Evolutionary conservation across 2,113 vertebrate species (phyloP).

Genomic region (Macroglossus sobrinus): DNA sequence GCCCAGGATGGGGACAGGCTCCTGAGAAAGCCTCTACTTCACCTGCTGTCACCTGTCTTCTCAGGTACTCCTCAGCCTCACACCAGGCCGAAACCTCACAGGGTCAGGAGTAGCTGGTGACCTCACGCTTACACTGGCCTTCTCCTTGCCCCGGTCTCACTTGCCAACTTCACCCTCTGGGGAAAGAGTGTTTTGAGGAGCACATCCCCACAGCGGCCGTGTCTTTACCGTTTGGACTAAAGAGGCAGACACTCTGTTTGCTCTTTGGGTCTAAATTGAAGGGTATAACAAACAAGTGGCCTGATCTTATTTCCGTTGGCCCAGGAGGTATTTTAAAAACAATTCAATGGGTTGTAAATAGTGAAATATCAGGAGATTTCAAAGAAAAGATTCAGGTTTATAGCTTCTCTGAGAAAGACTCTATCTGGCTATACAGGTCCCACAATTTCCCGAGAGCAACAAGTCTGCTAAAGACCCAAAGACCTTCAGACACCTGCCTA

Average conservation of each 20-base stretch:
- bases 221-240: not conserved
- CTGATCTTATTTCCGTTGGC: not conserved
- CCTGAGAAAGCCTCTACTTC: not conserved
- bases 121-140: fast-evolving
- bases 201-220: fast-evolving
- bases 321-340: not conserved
- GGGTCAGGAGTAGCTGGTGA: too few species aligned
- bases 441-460: not conserved
- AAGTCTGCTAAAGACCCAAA: not conserved
- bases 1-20: not conserved
- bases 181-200: not conserved
- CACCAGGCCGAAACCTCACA: not conserved
- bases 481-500: not conserved
- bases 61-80: not conserved
- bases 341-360: not conserved
- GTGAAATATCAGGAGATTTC: not conserved
- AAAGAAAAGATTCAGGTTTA: not conserved
- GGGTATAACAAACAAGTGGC: not conserved
- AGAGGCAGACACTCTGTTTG: not conserved
- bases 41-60: not conserved
- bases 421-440: not conserved
- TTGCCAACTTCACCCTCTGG: not conserved
- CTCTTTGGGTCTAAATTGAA: not conserved
- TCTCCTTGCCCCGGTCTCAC: not conserved
- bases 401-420: not conserved